These are phyloP conservation scores for Margarornis squamiger DNA, from an alignment of 2,797 vertebrate genomes.

Conservation along the genomic window DNA sequence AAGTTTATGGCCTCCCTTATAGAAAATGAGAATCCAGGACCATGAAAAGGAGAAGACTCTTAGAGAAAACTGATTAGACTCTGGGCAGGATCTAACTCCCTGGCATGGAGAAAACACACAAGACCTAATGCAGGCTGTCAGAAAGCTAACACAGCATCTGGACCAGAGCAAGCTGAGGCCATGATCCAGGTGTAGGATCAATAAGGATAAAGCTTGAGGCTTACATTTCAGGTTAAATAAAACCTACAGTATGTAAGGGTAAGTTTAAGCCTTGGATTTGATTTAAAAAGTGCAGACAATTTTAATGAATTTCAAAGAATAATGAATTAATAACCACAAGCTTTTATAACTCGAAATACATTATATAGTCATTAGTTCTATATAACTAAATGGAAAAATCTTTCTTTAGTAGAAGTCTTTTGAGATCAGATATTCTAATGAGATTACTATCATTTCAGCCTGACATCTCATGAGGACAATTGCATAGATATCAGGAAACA, in stretches of 20 bases:
- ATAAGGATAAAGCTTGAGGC: neutral
- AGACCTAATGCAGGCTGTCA: neutral
- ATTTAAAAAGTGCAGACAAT: conserved; percentile 24
- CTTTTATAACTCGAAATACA: conserved; percentile 40
- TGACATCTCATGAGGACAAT: conserved; percentile 20
- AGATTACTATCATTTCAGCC: conserved; percentile 54
- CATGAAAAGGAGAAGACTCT: neutral
- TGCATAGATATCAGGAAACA: conserved; percentile 45
- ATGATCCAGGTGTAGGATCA: neutral
- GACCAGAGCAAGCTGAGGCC: neutral
- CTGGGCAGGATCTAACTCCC: neutral
- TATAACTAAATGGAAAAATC: conserved; percentile 55
- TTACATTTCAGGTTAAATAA: neutral
- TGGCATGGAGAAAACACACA: neutral
- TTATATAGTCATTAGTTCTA: conserved; percentile 62
- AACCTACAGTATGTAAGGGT: neutral
- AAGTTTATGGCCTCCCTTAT: neutral
- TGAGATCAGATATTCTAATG: conserved; percentile 55
- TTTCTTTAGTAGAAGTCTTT: conserved; percentile 55
- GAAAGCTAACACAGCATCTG: neutral
- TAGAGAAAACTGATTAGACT: neutral
- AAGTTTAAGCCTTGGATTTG: conserved; percentile 1
- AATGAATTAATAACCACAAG: conserved; percentile 62
- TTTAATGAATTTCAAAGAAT: conserved; percentile 60
- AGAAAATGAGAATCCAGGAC: neutral